Percentiles rank a stretch among this genome's conserved stretches.
These are phyloP conservation scores for Neoarius graeffei DNA, from an alignment of 2,113 vertebrate species.

Conservation along the genomic window DNA sequence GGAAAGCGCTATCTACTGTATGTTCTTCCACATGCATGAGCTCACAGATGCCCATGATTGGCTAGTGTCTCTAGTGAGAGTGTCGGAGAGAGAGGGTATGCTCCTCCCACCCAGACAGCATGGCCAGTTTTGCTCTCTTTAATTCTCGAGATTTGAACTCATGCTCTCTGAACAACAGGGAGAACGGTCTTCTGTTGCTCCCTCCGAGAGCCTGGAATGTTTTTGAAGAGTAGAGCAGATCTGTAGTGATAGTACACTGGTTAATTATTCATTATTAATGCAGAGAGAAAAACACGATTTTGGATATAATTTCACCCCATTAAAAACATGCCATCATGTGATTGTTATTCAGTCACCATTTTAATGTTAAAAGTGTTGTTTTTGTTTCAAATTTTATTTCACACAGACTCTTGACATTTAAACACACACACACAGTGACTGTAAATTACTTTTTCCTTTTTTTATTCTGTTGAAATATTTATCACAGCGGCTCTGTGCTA, in stretches of 20 bases:
- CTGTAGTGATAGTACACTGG: not conserved
- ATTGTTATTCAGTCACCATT: too few species aligned
- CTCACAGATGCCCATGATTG: too few species aligned
- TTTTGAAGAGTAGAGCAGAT: not conserved
- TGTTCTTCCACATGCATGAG: too few species aligned
- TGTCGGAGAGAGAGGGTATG: too few species aligned
- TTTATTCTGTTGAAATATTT: not conserved
- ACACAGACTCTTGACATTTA: not conserved
- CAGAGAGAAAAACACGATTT: not conserved
- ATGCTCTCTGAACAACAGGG: not conserved
- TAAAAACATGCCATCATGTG: too few species aligned
- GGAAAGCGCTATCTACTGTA: too few species aligned
- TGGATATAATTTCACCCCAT: too few species aligned
- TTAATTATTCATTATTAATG: not conserved
- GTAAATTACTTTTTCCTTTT: not conserved
- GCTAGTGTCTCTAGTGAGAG: too few species aligned
- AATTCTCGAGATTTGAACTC: not conserved
- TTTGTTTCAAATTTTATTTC: not conserved
- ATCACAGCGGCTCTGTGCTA: not conserved
- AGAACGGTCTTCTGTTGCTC: not conserved
- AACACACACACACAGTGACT: not conserved
- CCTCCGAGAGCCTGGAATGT: not conserved
- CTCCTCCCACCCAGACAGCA: too few species aligned
- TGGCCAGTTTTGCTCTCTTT: too few species aligned
- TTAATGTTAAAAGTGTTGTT: too few species aligned